Evolutionary conservation across 1,140 invertebrate species (phyloP).

Genomic region (Ruditapes philippinarum): DNA sequence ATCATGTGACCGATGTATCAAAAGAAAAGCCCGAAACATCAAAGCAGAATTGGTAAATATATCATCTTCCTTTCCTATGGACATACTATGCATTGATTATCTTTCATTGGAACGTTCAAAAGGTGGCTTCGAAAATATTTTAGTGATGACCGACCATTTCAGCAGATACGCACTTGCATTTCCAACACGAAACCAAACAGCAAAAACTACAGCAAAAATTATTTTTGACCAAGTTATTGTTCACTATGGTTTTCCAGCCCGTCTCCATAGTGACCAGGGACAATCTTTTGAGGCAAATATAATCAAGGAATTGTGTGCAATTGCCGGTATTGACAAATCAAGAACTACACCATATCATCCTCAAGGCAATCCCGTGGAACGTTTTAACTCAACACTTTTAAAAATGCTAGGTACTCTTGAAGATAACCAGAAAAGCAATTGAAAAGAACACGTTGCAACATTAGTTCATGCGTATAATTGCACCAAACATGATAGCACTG

Average conservation of each 20-base stretch:
- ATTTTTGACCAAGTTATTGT: too few relatives aligned
- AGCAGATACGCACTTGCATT: background rate
- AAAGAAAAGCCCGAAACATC: background rate
- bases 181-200: slow-evolving; percentile 26
- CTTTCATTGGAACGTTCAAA: slow-evolving; percentile 41
- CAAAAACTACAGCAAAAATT: slow-evolving; percentile 7
- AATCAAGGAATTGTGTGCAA: slow-evolving; percentile 63
- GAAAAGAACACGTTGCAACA: background rate
- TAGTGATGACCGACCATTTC: slow-evolving; percentile 37
- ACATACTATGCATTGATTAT: slow-evolving; percentile 65
- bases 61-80: slow-evolving; percentile 35
- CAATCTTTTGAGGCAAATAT: slow-evolving; percentile 49
- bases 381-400: background rate
- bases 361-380: background rate
- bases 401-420: background rate
- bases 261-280: slow-evolving; percentile 62
- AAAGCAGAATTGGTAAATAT: slow-evolving; percentile 36
- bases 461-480: slow-evolving; percentile 62
- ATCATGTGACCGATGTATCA: slow-evolving; percentile 22
- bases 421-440: background rate
- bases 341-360: background rate
- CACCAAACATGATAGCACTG: slow-evolving; percentile 52
- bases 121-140: slow-evolving; percentile 13
- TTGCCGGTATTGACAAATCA: slow-evolving; percentile 54
- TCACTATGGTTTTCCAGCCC: slow-evolving; percentile 28